Evolutionary conservation across 2,113 vertebrate genomes (phyloP), one percentile per base, ranked within the genome.

Genomic region (Phrynocephalus versicolor): DNA sequence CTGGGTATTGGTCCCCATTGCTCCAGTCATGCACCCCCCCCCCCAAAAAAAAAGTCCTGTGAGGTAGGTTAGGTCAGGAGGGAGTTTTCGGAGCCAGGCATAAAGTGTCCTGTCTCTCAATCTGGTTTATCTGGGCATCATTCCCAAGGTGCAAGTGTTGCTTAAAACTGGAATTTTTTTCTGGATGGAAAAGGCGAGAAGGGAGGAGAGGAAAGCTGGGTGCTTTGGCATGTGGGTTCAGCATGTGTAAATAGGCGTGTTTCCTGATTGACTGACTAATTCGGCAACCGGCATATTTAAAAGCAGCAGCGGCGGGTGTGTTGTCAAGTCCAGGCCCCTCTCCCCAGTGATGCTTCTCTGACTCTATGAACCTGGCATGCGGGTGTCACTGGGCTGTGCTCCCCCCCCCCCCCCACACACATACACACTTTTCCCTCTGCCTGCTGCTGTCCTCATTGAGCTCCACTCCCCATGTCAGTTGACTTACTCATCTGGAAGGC

Each of bases 401-500:
- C 35, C 3, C 60, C 45, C 35, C 75, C 6, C 12, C n/a, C n/a
- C n/a, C n/a, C n/a, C n/a, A n/a, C n/a, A n/a, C n/a, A n/a, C n/a
- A n/a, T n/a, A n/a, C n/a, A n/a, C n/a, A 70, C 81, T 82, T 83
- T 83, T 86, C 65, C 67, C 85, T 75, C 12, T 27, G 10, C 57
- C 41, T 27, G 2, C 33, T 23, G 41, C 0, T 12, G n/a, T 37
- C 55, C 55, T 60, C 33, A 60, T 73, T 9, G 23, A 64, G 14
- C 90, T 19, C 41, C 6, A 0, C 87, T 90, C 84, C 86, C 65
- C 74, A 1, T 89, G 89, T 92, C 92, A 87, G 89, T 94, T 91
- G 89, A 92, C 95, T 95, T 95, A 94, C 94, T 95, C 94, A 93
- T 92, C 90, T 45, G 88, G 84, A 94, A 94, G 94, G 92, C 92